A percentile compares a stretch with the other conserved stretches of the same genome.
Evolutionary conservation across 1,140 invertebrate species (phyloP).

Genomic region (Magallana ariakensis): DNA sequence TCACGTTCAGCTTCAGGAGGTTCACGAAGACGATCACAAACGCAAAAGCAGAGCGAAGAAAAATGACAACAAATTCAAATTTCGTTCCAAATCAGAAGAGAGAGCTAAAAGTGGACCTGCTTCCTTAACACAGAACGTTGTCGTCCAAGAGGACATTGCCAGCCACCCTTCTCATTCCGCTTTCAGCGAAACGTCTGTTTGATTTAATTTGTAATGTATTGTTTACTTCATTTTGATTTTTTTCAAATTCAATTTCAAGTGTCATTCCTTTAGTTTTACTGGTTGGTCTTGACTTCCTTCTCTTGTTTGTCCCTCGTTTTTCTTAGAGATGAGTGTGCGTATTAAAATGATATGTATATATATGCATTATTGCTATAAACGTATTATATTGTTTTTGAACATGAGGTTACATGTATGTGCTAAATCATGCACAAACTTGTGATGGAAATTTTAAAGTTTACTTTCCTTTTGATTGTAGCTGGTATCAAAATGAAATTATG

Average conservation of each 20-base stretch:
- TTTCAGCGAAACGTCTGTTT: conserved; percentile 39
- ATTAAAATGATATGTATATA: no score
- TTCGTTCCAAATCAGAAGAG: conserved; percentile 51
- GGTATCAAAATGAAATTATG: not conserved
- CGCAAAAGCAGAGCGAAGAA: conserved; percentile 36
- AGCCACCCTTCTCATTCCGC: not conserved
- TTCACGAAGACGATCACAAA: not conserved
- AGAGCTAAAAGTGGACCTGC: conserved; percentile 48
- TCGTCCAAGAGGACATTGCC: conserved; percentile 42
- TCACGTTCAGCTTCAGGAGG: not conserved
- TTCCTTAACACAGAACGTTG: conserved; percentile 43
- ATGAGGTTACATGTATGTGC: no score
- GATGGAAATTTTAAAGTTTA: conserved; percentile 12
- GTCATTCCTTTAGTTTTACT: not conserved
- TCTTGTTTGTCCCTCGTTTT: no score
- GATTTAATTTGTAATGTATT: not conserved
- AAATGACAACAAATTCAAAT: conserved; percentile 38
- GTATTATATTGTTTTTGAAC: no score
- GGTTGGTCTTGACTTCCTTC: no score
- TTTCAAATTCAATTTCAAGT: not conserved
- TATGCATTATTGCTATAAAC: no score
- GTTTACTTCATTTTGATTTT: not conserved
- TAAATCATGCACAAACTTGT: not conserved
- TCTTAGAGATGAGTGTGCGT: no score
- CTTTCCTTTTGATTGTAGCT: not conserved